These are phyloP conservation scores for Rosalia funebris DNA, from an alignment of 2,888 invertebrate genomes.

Conservation along the genomic window DNA sequence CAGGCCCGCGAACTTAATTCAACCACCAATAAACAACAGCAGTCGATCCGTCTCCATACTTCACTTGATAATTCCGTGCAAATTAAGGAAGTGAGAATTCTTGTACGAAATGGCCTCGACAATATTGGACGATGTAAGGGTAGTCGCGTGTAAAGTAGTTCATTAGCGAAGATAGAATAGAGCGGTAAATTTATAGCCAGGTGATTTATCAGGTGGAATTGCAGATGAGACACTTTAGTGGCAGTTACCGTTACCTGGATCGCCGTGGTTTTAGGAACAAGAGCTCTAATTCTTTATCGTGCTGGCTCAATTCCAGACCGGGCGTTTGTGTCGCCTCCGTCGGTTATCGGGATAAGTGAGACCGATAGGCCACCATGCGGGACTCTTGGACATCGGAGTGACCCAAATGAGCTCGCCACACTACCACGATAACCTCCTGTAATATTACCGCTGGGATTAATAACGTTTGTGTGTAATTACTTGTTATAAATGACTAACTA, in stretches of 20 bases:
- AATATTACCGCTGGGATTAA: slow-evolving; percentile 44
- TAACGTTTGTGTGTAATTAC: slow-evolving; percentile 45
- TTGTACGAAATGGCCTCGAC: not conserved
- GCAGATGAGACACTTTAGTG: slow-evolving; percentile 63
- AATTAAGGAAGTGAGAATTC: slow-evolving; percentile 8
- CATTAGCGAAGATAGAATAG: slow-evolving; percentile 54
- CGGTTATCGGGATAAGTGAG: slow-evolving; percentile 39
- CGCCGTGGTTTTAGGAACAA: slow-evolving; percentile 55
- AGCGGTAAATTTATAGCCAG: slow-evolving; percentile 55
- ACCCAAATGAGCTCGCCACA: slow-evolving; percentile 34
- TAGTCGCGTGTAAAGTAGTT: slow-evolving; percentile 53
- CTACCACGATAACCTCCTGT: slow-evolving; percentile 40
- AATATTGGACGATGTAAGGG: slow-evolving; percentile 32
- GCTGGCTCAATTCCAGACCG: slow-evolving; percentile 53
- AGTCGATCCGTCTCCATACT: not conserved
- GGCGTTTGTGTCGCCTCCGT: slow-evolving; percentile 31
- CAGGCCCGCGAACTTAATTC: not conserved
- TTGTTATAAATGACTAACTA: slow-evolving; percentile 19
- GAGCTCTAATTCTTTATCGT: slow-evolving; percentile 57
- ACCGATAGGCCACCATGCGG: slow-evolving; percentile 36
- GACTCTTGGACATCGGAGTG: slow-evolving; percentile 36
- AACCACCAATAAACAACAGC: not conserved
- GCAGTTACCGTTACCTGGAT: slow-evolving; percentile 61
- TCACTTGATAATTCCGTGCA: not conserved
- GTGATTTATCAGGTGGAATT: slow-evolving; percentile 62